phyloP scores from a whole-genome alignment of 2,888 invertebrate species.

The Polylopha cassiicola region DNA sequence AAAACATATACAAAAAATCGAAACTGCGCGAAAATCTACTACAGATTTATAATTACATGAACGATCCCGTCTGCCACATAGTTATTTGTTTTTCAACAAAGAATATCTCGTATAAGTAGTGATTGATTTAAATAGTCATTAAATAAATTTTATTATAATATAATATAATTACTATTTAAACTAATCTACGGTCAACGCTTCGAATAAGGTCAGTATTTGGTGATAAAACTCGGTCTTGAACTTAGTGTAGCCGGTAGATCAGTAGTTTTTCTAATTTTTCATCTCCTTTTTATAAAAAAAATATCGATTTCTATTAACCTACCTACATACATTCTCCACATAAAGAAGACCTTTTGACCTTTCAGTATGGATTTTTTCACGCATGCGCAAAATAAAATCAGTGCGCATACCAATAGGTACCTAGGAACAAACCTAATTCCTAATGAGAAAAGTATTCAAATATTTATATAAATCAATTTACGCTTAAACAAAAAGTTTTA shows the following conservation, averaged over 20 bases:
- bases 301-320: slow-evolving; percentile 1
- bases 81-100: slow-evolving; percentile 67
- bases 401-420: slow-evolving; percentile 22
- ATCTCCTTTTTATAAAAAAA: slow-evolving; percentile 22
- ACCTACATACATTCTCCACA: neutral
- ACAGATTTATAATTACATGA: slow-evolving; percentile 43
- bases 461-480: too few species aligned
- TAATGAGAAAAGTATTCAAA: too few species aligned
- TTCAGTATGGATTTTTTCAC: slow-evolving; percentile 33
- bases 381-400: slow-evolving; percentile 33
- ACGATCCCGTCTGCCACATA: slow-evolving; percentile 55
- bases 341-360: slow-evolving; percentile 29
- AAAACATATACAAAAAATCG: slow-evolving; percentile 53
- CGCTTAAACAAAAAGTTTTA: too few species aligned
- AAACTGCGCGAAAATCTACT: slow-evolving; percentile 36
- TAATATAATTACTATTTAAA: slow-evolving; percentile 18
- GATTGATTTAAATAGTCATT: slow-evolving; percentile 28
- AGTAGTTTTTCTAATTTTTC: slow-evolving; percentile 24
- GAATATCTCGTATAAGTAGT: slow-evolving; percentile 72
- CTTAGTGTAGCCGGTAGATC: slow-evolving; percentile 24
- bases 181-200: slow-evolving; percentile 16
- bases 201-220: slow-evolving; percentile 33
- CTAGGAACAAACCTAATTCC: slow-evolving; percentile 4
- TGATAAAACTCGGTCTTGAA: slow-evolving; percentile 20
- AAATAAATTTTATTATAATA: slow-evolving; percentile 16